Conservation (phyloP, 2,113 vertebrate species). For the Apteryx owenii region DNA sequence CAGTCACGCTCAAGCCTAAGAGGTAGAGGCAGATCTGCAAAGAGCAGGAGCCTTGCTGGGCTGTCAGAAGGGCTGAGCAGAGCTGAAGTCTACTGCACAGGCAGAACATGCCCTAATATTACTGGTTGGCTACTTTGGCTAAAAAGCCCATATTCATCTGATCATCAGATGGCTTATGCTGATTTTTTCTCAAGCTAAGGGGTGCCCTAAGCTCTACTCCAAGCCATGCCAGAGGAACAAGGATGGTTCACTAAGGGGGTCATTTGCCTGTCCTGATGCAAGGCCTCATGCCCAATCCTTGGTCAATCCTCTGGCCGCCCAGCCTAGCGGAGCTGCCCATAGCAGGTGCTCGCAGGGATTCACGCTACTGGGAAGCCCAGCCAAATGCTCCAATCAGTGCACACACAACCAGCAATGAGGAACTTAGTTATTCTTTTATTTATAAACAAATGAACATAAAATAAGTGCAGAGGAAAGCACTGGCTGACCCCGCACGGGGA, state of each 20-base stretch:
- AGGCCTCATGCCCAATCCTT: fast-evolving
- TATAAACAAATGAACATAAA: conserved; percentile 78
- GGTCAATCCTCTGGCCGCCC: no score
- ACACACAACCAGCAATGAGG: background rate
- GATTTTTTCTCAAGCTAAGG: fast-evolving
- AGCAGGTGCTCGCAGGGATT: fast-evolving
- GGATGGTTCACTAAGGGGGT: background rate
- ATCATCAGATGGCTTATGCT: fast-evolving
- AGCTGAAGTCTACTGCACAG: no score
- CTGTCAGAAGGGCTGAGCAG: fast-evolving
- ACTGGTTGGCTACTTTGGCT: no score
- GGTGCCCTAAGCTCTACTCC: background rate
- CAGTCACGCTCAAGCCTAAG: fast-evolving
- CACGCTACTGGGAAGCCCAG: fast-evolving
- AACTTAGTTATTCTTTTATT: conserved; percentile 62
- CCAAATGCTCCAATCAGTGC: fast-evolving
- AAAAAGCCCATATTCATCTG: fast-evolving
- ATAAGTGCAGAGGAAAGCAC: conserved; percentile 70
- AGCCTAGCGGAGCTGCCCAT: background rate
- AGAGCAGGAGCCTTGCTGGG: background rate
- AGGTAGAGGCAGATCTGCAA: background rate
- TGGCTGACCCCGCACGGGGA: conserved; percentile 37
- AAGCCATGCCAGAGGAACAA: fast-evolving
- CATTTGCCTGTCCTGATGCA: background rate
- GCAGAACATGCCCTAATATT: no score